Evolutionary conservation across 2,888 invertebrate genomes (phyloP), one percentile per base, ranked within the genome.

Genomic region (Diplolepis rosae): DNA sequence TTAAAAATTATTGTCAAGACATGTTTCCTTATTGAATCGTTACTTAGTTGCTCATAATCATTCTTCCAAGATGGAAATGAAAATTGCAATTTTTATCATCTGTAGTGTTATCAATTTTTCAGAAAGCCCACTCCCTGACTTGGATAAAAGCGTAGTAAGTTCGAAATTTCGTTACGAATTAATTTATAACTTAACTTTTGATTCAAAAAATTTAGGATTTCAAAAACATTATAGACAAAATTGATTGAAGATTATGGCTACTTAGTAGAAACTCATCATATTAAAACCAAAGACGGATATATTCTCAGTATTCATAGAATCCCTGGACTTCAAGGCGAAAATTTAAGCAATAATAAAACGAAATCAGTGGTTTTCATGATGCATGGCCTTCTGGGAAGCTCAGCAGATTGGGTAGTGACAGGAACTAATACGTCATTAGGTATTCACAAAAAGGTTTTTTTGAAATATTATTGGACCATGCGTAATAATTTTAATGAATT

Each of bases 391-490:
- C n/a, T 77, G n/a, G 76, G 73, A 18, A 69, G 66, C 42, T 70
- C 77, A 3, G 28, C 28, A 18, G 66, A 71, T 45, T 77, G 77
- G 77, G 9, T 77, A 13, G 2, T 75, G 51, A 66, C 70, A 22
- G 73, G 74, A 15, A 69, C 45, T 5, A 45, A 70, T 50, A 90
- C 90, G 74, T 92, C 91, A 39, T 89, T 95, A n/a, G 93, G 93
- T 93, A 87, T 52, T 52, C 24, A 15, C 24, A 2, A 52, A 13
- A 24, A n/a, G 5, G 1, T 13, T 52, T 24, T 28, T 52, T 52
- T 9, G 13, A 52, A 15, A 52, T 50, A 22, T 4, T 4, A 11
- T 50, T 5, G 11, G 18, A 32, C 4, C 32, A 6, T 32, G 4
- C 7, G 32, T 32, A 32, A 32, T 6, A 4, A 42, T 35, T 35